Conservation (phyloP, 2,888 invertebrate genomes). For the Metallyticus violacea region DNA sequence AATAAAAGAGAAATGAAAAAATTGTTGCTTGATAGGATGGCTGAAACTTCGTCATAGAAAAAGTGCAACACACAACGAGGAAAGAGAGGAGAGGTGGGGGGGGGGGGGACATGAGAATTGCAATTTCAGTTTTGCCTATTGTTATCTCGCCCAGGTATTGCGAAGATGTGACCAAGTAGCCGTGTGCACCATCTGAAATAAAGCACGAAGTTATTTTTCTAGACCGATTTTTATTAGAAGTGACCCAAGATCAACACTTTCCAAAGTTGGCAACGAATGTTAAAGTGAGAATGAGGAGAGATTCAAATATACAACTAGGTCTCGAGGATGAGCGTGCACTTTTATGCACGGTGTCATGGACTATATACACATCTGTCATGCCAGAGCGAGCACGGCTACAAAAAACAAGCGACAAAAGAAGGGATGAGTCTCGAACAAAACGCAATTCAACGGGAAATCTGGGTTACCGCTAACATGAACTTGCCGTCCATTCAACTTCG, state of each 20-base stretch:
- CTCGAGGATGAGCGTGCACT: background rate
- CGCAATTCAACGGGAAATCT: constrained; percentile 1
- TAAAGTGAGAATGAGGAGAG: background rate
- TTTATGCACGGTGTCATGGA: background rate
- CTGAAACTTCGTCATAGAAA: too few relatives aligned
- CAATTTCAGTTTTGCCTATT: too few relatives aligned
- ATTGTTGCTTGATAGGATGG: too few relatives aligned
- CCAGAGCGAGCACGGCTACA: background rate
- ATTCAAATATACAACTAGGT: background rate
- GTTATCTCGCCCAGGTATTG: too few relatives aligned
- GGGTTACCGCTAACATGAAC: background rate
- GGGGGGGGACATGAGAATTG: too few relatives aligned
- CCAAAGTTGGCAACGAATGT: background rate
- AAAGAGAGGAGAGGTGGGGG: too few relatives aligned
- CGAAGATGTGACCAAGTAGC: too few relatives aligned
- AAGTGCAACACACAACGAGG: too few relatives aligned
- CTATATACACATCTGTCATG: background rate
- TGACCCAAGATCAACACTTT: background rate
- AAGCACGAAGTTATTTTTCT: too few relatives aligned
- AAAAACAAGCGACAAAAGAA: background rate
- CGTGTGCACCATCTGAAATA: too few relatives aligned
- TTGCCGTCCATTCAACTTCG: background rate
- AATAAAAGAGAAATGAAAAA: too few relatives aligned
- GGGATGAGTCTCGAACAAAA: background rate
- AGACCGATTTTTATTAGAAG: too few relatives aligned